Conservation (phyloP, 2,797 vertebrate genomes). For the Vireo griseus region DNA sequence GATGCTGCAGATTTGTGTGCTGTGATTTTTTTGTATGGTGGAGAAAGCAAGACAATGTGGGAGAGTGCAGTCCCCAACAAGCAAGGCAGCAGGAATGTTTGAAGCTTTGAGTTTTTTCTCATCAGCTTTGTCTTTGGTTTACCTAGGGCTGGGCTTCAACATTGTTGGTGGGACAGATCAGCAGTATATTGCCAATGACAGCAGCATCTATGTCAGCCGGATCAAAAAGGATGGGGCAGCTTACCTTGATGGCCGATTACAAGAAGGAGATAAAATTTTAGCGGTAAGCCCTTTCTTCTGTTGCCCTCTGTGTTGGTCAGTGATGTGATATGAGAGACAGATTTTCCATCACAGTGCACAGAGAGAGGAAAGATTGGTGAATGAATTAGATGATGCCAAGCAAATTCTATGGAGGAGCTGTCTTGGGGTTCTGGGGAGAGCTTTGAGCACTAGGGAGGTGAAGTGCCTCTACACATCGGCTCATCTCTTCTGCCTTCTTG, state of each 20-base stretch:
- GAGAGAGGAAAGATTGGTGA: not conserved
- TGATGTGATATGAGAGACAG: not conserved
- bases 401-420: not conserved
- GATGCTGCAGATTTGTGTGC: not conserved
- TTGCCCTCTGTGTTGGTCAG: accelerated
- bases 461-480: not conserved
- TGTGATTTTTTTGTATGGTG: not conserved
- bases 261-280: constrained; percentile 94
- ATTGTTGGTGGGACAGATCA: constrained; percentile 95
- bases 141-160: constrained; percentile 93
- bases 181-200: constrained; percentile 85
- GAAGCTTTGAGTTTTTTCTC: constrained; percentile 8
- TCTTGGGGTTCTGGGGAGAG: not conserved
- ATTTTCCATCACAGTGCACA: not conserved
- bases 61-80: not conserved
- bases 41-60: not conserved
- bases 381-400: not conserved
- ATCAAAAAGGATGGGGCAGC: constrained; percentile 94
- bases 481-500: not conserved
- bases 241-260: constrained; percentile 86
- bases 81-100: not conserved
- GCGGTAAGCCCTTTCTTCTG: constrained; percentile 75
- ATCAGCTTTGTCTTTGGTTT: constrained; percentile 51
- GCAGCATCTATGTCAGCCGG: constrained; percentile 90
- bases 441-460: not conserved